These are phyloP conservation scores for Agriopis marginaria DNA, from an alignment of 2,888 invertebrate species.

Conservation along the genomic window DNA sequence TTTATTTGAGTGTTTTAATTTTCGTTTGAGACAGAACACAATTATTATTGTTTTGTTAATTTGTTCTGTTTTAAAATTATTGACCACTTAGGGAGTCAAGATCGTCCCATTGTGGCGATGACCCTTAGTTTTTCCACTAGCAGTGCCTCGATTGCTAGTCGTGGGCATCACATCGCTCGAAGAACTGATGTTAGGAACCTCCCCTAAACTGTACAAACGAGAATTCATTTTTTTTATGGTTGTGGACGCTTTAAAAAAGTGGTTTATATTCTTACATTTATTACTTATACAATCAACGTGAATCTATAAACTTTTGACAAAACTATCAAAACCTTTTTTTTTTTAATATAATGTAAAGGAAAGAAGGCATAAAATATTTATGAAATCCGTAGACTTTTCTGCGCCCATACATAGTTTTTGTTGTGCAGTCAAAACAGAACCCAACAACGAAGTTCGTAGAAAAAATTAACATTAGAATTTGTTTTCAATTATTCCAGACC, in stretches of 20 bases:
- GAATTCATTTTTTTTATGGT: background rate
- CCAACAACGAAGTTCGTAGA: slow-evolving; percentile 21
- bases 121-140: too few species aligned
- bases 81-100: too few species aligned
- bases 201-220: too few species aligned
- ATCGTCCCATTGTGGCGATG: too few species aligned
- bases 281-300: background rate
- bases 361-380: slow-evolving; percentile 18
- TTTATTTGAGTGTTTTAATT: background rate
- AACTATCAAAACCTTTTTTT: background rate
- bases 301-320: slow-evolving; percentile 1
- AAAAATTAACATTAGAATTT: slow-evolving; percentile 45
- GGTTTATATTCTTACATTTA: background rate
- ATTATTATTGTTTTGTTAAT: too few species aligned
- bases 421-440: slow-evolving; percentile 12
- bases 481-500: slow-evolving; percentile 60
- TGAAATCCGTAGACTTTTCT: background rate
- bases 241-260: background rate
- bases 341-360: background rate
- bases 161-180: too few species aligned
- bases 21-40: background rate
- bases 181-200: too few species aligned
- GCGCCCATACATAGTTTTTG: slow-evolving; percentile 24
- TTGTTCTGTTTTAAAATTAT: too few species aligned
- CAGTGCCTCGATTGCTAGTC: too few species aligned